Evolutionary conservation across 2,888 invertebrate species (phyloP).

Genomic region (Trisateles emortualis): DNA sequence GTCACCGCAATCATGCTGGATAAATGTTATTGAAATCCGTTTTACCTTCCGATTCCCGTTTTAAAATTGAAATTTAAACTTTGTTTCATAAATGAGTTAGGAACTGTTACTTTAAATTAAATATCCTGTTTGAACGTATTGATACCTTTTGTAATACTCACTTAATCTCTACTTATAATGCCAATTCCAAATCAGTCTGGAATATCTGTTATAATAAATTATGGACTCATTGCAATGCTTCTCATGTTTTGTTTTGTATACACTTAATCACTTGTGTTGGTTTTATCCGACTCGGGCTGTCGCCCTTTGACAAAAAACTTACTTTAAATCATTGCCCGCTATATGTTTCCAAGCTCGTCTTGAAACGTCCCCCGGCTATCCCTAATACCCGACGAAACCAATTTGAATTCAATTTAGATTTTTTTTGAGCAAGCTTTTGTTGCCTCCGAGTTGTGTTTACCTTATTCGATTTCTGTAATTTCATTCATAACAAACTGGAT

Average conservation of each 20-base stretch:
- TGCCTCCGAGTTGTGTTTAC: slow-evolving; percentile 86
- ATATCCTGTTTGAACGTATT: too few species aligned
- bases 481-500: slow-evolving; percentile 87
- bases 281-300: slow-evolving; percentile 69
- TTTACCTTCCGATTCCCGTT: slow-evolving; percentile 9
- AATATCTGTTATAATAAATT: not conserved
- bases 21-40: slow-evolving; percentile 30
- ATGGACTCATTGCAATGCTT: slow-evolving; percentile 1
- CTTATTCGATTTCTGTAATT: slow-evolving; percentile 87
- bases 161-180: not conserved
- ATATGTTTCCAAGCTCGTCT: slow-evolving; percentile 72
- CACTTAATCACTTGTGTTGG: slow-evolving; percentile 68
- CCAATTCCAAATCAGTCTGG: not conserved
- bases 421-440: slow-evolving; percentile 86
- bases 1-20: slow-evolving; percentile 32
- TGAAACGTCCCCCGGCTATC: slow-evolving; percentile 81
- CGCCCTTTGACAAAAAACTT: slow-evolving; percentile 77
- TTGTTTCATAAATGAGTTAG: too few species aligned
- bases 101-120: too few species aligned
- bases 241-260: slow-evolving; percentile 57
- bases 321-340: slow-evolving; percentile 80
- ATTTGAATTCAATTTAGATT: slow-evolving; percentile 87
- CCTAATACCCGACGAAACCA: slow-evolving; percentile 86
- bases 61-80: not conserved
- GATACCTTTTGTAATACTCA: too few species aligned